phyloP scores from a whole-genome alignment of 2,113 vertebrate genomes.

The Grammomys surdaster region DNA sequence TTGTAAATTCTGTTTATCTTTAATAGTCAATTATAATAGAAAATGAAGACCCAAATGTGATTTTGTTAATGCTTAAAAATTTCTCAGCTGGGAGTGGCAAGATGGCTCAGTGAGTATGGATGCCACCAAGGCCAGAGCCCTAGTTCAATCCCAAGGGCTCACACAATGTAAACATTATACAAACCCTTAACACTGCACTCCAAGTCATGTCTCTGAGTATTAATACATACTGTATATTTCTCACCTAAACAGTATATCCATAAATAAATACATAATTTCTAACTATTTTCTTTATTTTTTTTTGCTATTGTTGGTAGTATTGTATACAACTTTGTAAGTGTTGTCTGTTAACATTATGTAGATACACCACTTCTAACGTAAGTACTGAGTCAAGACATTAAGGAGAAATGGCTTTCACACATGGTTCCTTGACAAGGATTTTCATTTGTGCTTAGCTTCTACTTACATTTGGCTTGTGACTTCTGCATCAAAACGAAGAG shows the following conservation, averaged over 20 bases:
- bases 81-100: neutral
- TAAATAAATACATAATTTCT: neutral
- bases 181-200: neutral
- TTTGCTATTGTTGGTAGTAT: neutral
- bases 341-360: neutral
- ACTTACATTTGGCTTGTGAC: neutral
- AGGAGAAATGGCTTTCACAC: neutral
- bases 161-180: neutral
- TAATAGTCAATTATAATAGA: neutral
- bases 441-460: neutral
- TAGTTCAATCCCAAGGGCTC: neutral
- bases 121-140: neutral
- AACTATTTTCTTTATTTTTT: too few species aligned
- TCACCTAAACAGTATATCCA: neutral
- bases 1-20: neutral
- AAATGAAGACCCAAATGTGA: neutral
- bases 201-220: neutral
- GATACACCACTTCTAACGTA: neutral
- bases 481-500: neutral
- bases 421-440: neutral
- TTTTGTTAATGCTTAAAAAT: neutral
- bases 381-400: neutral
- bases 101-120: neutral
- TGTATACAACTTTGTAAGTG: neutral
- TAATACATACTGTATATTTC: neutral